A percentile compares a stretch with the other conserved stretches of the same genome.
phyloP scores from a whole-genome alignment of 2,888 invertebrate species.

The Elegia similella region DNA sequence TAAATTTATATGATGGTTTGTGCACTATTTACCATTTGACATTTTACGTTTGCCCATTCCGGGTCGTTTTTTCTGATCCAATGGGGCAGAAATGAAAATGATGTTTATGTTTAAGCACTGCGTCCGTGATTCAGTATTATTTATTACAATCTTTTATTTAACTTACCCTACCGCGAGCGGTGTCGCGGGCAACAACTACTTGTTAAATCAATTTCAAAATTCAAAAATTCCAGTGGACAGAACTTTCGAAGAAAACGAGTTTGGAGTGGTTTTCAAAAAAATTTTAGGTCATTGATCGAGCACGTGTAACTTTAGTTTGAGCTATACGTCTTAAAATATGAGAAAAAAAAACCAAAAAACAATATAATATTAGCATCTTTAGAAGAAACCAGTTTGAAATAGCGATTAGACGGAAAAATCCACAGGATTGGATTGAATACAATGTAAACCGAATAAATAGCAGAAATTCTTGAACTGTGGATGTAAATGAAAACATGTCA shows the following conservation, averaged over 20 bases:
- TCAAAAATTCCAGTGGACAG: not conserved
- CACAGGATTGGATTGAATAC: not conserved
- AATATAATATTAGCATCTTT: not conserved
- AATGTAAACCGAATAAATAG: not conserved
- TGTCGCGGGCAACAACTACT: too few species aligned
- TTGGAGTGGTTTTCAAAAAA: not conserved
- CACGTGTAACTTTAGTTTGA: not conserved
- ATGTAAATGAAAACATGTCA: not conserved
- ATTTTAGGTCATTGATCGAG: not conserved
- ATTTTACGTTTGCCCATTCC: too few species aligned
- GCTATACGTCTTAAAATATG: not conserved
- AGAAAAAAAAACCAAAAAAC: not conserved
- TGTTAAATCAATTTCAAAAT: not conserved
- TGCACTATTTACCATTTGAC: too few species aligned
- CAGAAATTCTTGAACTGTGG: not conserved
- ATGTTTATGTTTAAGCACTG: too few species aligned
- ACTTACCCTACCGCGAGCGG: too few species aligned
- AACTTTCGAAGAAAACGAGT: not conserved
- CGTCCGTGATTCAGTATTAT: too few species aligned
- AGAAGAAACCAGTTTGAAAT: not conserved
- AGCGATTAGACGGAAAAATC: constrained; percentile 2
- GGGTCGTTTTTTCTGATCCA: too few species aligned
- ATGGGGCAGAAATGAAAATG: too few species aligned
- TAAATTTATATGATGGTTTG: too few species aligned
- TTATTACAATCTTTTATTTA: too few species aligned